These are phyloP conservation scores for Nebria brevicollis DNA, from an alignment of 2,888 invertebrate species.

Conservation along the genomic window DNA sequence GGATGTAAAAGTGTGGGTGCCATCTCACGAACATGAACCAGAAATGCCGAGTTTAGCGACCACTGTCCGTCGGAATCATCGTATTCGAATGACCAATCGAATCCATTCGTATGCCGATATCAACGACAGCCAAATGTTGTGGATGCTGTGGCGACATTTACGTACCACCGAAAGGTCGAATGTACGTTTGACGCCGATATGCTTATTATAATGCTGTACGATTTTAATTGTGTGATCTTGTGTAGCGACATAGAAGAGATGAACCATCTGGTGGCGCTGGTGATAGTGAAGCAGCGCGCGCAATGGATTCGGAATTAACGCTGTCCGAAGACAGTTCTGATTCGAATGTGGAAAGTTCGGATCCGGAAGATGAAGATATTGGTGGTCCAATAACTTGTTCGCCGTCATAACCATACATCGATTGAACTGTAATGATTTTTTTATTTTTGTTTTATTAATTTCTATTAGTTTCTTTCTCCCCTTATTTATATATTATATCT, in stretches of 20 bases:
- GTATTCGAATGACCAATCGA: conserved; percentile 39
- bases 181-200: not conserved
- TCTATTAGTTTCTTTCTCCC: not conserved
- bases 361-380: conserved; percentile 36
- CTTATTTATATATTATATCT: not conserved
- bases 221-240: not conserved
- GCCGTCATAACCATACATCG: conserved; percentile 41
- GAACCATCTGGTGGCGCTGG: not conserved
- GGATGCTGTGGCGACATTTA: conserved; percentile 61
- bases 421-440: not conserved
- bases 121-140: conserved; percentile 58
- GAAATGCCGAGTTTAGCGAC: conserved; percentile 67
- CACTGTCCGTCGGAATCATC: conserved; percentile 55
- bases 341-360: conserved; percentile 30
- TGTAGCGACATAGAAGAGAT: conserved; percentile 15
- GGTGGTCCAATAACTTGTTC: conserved; percentile 35
- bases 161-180: conserved; percentile 50
- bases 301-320: conserved; percentile 32
- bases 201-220: not conserved
- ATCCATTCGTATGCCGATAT: conserved; percentile 52
- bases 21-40: conserved; percentile 71
- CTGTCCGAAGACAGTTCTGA: conserved; percentile 38
- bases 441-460: not conserved
- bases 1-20: conserved; percentile 94
- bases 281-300: conserved; percentile 15